Evolutionary conservation across 2,113 vertebrate species (phyloP).

Genomic region (Solea senegalensis): DNA sequence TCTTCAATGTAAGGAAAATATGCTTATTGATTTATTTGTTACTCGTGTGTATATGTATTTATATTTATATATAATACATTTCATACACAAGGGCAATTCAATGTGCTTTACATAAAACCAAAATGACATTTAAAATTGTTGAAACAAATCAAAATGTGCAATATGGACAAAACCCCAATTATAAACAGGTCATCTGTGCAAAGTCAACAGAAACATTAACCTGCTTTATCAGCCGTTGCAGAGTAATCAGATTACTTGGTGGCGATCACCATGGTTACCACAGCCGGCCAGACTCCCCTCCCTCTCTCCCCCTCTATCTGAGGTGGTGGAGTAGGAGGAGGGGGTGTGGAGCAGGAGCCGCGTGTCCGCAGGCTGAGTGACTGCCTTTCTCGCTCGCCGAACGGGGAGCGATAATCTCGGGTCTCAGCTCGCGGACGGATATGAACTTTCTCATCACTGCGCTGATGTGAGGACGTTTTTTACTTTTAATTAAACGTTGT

Average conservation of each 20-base stretch:
- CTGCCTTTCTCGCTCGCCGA: background rate
- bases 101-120: too few species aligned
- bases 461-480: background rate
- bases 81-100: too few species aligned
- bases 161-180: too few species aligned
- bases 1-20: background rate
- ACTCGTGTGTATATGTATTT: too few species aligned
- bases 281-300: background rate
- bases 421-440: constrained; percentile 6
- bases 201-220: background rate
- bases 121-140: too few species aligned
- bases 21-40: background rate
- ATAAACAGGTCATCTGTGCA: too few species aligned
- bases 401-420: background rate
- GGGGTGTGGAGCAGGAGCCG: constrained; percentile 54
- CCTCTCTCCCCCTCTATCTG: background rate
- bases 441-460: constrained; percentile 16
- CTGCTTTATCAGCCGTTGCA: background rate
- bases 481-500: too few species aligned
- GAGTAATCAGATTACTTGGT: background rate
- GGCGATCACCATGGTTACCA: background rate
- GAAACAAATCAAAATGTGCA: too few species aligned
- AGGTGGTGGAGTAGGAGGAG: background rate
- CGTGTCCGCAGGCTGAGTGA: constrained; percentile 6
- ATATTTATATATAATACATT: too few species aligned